phyloP scores from a whole-genome alignment of 2,888 invertebrate genomes.

The Amblyjoppa proteus region DNA sequence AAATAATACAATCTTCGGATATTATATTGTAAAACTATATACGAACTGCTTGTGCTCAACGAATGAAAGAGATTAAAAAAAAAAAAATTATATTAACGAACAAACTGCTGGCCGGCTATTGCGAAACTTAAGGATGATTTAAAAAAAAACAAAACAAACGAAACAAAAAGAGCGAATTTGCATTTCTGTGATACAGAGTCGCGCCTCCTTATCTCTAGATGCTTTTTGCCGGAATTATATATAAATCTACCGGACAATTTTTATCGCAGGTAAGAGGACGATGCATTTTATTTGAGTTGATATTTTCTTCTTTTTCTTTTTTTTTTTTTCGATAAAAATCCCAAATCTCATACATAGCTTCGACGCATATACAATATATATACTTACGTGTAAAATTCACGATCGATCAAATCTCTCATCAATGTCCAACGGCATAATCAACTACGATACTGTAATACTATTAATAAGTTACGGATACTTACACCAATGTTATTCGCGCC shows the following conservation, averaged over 20 bases:
- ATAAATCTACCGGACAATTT: slow-evolving; percentile 18
- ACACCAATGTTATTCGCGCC: slow-evolving; percentile 48
- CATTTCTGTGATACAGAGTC: slow-evolving; percentile 70
- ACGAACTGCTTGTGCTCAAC: slow-evolving; percentile 62
- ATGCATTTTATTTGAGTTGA: background rate
- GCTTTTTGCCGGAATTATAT: slow-evolving; percentile 47
- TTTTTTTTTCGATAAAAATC: background rate
- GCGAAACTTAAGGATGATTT: background rate
- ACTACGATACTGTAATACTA: slow-evolving; percentile 2
- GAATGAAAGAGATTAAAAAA: background rate
- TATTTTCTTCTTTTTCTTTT: background rate
- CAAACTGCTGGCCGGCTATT: slow-evolving; percentile 13
- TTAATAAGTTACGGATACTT: slow-evolving; percentile 41
- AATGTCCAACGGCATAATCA: slow-evolving; percentile 34
- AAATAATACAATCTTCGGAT: slow-evolving; percentile 12
- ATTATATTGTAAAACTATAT: slow-evolving; percentile 38
- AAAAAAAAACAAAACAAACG: slow-evolving; percentile 18
- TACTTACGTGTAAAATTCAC: background rate
- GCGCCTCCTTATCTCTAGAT: slow-evolving; percentile 66
- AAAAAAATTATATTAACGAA: slow-evolving; percentile 8
- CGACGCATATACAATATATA: slow-evolving; percentile 17
- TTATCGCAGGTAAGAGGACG: background rate
- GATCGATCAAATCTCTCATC: slow-evolving; percentile 19
- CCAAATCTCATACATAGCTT: background rate
- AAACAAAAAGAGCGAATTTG: slow-evolving; percentile 48